phyloP scores from a whole-genome alignment of 2,113 vertebrate genomes.

The Triplophysa dalaica region DNA sequence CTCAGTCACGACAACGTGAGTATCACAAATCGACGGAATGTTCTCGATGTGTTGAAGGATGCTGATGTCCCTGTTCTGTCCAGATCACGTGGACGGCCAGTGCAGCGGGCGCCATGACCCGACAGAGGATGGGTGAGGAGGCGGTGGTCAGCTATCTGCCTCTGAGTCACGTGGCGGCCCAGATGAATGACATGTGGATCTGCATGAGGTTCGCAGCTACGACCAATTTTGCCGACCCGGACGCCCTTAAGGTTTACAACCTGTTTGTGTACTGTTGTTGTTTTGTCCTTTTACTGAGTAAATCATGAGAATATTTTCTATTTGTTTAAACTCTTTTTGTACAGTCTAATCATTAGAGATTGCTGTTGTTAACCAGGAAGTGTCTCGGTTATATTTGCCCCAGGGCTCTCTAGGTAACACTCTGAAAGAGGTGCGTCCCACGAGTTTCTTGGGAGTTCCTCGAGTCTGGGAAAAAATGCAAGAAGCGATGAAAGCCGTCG shows the following conservation, averaged over 20 bases:
- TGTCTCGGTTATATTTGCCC: neutral
- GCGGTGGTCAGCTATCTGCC: conserved; percentile 70
- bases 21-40: neutral
- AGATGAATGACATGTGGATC: conserved; percentile 77
- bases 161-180: conserved; percentile 77
- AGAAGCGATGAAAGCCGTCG: conserved; percentile 70
- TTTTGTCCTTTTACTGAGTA: neutral
- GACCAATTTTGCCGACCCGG: conserved; percentile 74
- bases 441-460: conserved; percentile 72
- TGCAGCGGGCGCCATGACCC: neutral
- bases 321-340: no score
- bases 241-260: conserved; percentile 74
- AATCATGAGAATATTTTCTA: no score
- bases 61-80: neutral
- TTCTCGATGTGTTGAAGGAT: neutral
- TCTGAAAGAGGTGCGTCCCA: conserved; percentile 67
- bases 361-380: neutral
- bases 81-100: conserved; percentile 74
- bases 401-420: conserved; percentile 74
- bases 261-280: neutral
- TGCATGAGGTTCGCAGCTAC: conserved; percentile 60
- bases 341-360: neutral
- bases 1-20: conserved; percentile 82
- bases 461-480: conserved; percentile 83
- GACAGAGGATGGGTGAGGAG: conserved; percentile 49